phyloP scores from a whole-genome alignment of 2,113 vertebrate species.

The Pedionomus torquatus region DNA sequence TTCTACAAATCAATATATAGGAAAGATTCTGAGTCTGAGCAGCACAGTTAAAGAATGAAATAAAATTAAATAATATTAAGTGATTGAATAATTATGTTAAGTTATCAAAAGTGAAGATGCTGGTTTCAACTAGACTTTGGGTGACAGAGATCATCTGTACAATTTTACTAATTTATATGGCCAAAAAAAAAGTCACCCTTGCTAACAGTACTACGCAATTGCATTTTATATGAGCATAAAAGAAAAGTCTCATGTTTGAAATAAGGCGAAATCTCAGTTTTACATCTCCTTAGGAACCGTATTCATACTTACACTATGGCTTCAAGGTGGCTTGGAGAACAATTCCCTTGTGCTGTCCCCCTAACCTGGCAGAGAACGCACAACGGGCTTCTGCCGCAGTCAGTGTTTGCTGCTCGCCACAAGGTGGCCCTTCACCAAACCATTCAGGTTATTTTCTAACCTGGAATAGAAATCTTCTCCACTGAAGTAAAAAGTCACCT shows the following conservation, averaged over 20 bases:
- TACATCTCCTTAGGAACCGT: not conserved
- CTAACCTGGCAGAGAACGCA: not conserved
- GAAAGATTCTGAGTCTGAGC: not conserved
- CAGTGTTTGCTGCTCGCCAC: not conserved
- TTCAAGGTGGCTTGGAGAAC: not conserved
- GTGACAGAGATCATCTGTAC: accelerated
- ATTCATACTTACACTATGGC: no score
- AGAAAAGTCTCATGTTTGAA: not conserved
- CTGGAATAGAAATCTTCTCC: accelerated
- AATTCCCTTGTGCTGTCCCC: not conserved
- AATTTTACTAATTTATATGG: not conserved
- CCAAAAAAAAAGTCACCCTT: not conserved
- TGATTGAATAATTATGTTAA: not conserved
- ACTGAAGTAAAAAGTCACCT: not conserved
- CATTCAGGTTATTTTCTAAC: not conserved
- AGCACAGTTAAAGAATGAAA: not conserved
- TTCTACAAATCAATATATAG: not conserved
- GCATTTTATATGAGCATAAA: not conserved
- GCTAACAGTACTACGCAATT: not conserved
- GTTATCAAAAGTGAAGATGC: not conserved
- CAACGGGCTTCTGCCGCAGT: no score
- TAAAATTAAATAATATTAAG: not conserved
- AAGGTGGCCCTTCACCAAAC: not conserved
- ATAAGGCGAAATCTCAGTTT: not conserved
- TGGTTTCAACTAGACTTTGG: not conserved